These are phyloP conservation scores for Tetragnatha versicolor DNA, from an alignment of 1,140 invertebrate genomes.

Conservation along the genomic window DNA sequence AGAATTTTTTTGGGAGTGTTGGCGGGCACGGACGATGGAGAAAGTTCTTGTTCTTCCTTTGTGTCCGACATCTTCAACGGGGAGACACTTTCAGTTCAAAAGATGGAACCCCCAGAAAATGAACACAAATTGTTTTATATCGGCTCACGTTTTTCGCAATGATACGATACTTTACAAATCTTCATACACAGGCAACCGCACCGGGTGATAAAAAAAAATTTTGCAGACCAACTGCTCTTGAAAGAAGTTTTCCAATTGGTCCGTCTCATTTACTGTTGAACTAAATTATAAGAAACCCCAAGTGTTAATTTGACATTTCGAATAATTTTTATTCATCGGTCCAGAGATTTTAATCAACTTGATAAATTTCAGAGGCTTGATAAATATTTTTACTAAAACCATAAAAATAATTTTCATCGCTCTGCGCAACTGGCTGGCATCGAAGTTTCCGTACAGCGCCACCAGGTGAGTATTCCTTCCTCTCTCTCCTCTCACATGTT, in stretches of 20 bases:
- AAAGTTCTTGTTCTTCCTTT: conserved; percentile 50
- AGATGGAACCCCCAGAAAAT: conserved; percentile 32
- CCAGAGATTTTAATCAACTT: too few species aligned
- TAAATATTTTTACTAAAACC: too few species aligned
- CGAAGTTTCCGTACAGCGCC: too few species aligned
- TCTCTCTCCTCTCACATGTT: too few species aligned
- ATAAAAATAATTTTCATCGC: too few species aligned
- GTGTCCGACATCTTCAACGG: conserved; percentile 48
- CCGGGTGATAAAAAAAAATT: conserved; percentile 37
- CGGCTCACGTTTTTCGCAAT: conserved; percentile 47
- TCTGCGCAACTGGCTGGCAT: too few species aligned
- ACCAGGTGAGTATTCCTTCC: too few species aligned
- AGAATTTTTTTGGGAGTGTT: conserved; percentile 49
- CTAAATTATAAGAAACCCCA: too few species aligned
- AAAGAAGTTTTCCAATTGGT: conserved; percentile 42
- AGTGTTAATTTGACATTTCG: too few species aligned
- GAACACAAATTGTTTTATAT: conserved; percentile 5
- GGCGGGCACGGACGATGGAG: conserved; percentile 40
- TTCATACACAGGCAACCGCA: conserved; percentile 23
- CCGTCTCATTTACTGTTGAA: conserved; percentile 3
- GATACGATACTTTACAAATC: conserved; percentile 13
- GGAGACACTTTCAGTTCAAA: conserved; percentile 13
- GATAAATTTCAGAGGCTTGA: too few species aligned
- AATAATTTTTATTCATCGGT: too few species aligned
- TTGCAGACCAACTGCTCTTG: neutral